Conservation (phyloP, 53 echinoderm and acorn worm species). For the Crossaster papposus region DNA sequence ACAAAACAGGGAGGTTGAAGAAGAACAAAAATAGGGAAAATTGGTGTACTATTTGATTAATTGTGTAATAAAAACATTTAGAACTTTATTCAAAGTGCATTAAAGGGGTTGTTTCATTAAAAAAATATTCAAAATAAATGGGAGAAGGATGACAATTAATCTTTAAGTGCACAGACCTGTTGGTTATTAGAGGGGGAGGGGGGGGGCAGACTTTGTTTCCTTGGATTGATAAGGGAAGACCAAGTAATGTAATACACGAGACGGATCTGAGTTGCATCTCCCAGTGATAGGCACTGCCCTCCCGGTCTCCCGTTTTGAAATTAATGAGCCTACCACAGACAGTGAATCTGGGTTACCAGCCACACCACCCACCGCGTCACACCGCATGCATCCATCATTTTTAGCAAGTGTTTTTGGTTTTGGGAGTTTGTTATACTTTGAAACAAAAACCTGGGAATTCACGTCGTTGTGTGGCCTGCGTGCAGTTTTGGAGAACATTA, state of each 20-base stretch:
- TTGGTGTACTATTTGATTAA: no score
- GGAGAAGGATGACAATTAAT: neutral
- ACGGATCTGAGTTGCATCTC: neutral
- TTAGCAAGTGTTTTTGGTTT: conserved; percentile 25
- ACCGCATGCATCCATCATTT: conserved; percentile 43
- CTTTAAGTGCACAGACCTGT: neutral
- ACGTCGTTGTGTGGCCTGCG: neutral
- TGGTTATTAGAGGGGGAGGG: no score
- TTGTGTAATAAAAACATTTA: no score
- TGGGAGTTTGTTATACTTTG: neutral
- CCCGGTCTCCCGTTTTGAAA: neutral
- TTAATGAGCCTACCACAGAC: conserved; percentile 52
- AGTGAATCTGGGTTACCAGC: conserved; percentile 28
- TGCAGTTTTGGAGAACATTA: neutral
- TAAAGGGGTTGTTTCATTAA: no score
- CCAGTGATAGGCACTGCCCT: neutral
- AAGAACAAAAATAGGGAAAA: no score
- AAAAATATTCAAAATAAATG: neutral
- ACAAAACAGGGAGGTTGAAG: no score
- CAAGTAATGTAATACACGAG: conserved; percentile 32
- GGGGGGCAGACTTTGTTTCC: neutral
- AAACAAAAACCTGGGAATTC: conserved; percentile 42
- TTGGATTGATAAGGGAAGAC: neutral
- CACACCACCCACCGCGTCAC: conserved; percentile 21
- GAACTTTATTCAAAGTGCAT: no score